Percentiles rank a stretch among this genome's conserved stretches.
Evolutionary conservation across 2,888 invertebrate genomes (phyloP).

Genomic region (Chaetoderma sp.): DNA sequence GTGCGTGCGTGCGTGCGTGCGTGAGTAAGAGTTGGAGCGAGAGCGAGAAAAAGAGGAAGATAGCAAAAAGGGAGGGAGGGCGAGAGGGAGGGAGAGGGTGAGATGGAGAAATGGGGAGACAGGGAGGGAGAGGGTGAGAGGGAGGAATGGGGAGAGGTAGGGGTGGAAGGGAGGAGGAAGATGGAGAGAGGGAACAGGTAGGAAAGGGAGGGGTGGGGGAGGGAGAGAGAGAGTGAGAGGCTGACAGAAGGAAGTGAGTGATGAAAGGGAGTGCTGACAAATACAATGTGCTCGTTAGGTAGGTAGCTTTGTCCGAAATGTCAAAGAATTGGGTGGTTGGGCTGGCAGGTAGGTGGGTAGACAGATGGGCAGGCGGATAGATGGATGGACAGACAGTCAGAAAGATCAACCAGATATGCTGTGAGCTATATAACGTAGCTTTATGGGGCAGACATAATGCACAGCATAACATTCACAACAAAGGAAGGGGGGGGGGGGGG

Average conservation of each 20-base stretch:
- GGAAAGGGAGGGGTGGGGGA: not conserved
- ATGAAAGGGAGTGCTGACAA: too few relatives aligned
- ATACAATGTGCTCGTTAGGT: too few relatives aligned
- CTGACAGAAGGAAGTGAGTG: not conserved
- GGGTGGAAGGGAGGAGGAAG: not conserved
- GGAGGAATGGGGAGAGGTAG: not conserved
- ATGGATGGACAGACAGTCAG: too few relatives aligned
- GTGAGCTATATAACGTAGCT: too few relatives aligned
- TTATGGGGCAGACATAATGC: too few relatives aligned
- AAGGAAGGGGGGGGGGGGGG: too few relatives aligned
- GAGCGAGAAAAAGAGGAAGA: not conserved
- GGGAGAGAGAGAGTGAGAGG: conserved; percentile 5
- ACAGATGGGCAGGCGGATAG: too few relatives aligned
- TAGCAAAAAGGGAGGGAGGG: not conserved
- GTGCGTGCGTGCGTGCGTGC: not conserved
- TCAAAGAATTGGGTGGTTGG: too few relatives aligned
- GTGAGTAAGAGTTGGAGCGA: not conserved
- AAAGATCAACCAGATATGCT: too few relatives aligned
- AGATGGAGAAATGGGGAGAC: not conserved
- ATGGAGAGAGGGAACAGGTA: not conserved
- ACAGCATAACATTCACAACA: too few relatives aligned
- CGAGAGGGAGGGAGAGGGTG: not conserved
- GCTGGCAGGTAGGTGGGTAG: too few relatives aligned
- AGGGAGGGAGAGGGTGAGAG: not conserved
- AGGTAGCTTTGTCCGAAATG: too few relatives aligned